A percentile compares a stretch with the other conserved stretches of the same genome.
phyloP scores from a whole-genome alignment of 2,113 vertebrate species.

The Odontophorus gujanensis region DNA sequence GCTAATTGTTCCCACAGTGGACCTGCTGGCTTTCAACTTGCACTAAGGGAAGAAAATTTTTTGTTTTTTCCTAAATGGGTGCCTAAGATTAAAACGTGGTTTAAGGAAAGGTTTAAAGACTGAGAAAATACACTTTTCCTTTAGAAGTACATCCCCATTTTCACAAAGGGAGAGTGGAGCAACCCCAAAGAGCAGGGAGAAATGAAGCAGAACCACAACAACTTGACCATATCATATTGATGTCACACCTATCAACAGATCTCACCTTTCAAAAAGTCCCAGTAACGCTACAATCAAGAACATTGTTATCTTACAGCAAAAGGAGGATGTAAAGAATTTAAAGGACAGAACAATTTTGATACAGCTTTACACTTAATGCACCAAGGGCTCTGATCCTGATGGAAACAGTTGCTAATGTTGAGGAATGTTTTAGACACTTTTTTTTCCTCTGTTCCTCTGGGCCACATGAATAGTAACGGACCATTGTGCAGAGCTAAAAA shows the following conservation, averaged over 20 bases:
- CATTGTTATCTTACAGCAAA: neutral
- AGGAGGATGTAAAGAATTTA: neutral
- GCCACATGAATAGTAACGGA: neutral
- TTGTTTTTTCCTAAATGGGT: neutral
- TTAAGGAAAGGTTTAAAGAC: neutral
- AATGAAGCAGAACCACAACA: neutral
- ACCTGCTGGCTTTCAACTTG: neutral
- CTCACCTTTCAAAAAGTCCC: rapidly evolving
- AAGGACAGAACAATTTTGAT: neutral
- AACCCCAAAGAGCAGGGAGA: neutral
- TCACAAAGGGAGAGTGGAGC: neutral
- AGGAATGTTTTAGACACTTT: neutral
- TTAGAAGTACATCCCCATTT: neutral
- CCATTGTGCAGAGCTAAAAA: neutral
- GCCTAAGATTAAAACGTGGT: neutral
- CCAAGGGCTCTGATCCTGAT: neutral
- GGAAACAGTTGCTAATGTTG: neutral
- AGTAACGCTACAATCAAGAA: neutral
- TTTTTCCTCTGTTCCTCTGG: neutral
- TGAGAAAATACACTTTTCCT: neutral
- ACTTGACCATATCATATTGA: neutral
- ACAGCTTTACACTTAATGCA: neutral
- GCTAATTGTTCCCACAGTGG: neutral
- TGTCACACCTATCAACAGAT: neutral
- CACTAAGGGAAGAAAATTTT: neutral